Evolutionary conservation across 2,888 invertebrate species (phyloP), one percentile per base, ranked within the genome.

Genomic region (Lottia scabra): DNA sequence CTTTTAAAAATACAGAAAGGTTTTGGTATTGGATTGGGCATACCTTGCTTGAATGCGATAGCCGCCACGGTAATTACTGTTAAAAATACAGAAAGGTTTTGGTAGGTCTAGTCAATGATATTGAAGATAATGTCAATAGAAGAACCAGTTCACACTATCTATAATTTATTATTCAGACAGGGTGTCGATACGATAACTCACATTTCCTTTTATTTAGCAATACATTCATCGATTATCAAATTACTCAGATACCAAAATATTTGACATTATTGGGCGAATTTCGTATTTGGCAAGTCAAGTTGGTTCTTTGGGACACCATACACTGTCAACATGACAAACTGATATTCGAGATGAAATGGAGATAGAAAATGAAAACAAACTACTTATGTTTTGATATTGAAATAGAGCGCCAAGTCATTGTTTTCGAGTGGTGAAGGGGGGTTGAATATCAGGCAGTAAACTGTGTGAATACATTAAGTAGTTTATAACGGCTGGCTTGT

Each of bases 251-350:
- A 56, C 19, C 56, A 56, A 56, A 56, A 56, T 56, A 56, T 56
- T 56, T 56, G 56, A 56, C 56, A 56, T 56, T 56, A 56, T 23
- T 56, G 56, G 56, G 56, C 56, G 56, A 56, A 56, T 56, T 23
- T 56, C 12, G 56, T 56, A 56, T 56, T 23, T 56, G 56, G 56
- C 56, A 56, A 56, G 56, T 56, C 56, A 56, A 56, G 56, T 56
- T 19, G 19, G 56, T 56, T 56, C 56, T 56, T 56, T 56, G 19
- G 56, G 56, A 23, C 19, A 56, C 56, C 56, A 19, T 56, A 56
- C 56, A 56, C 56, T 23, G 56, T 56, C 19, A 56, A 56, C 56
- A 56, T 56, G 56, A 23, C 56, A 23, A 56, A 56, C 23, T 56
- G 56, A 12, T 56, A 56, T 56, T 13, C 56, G 56, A 56, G 56